Percentiles rank a stretch among this genome's conserved stretches.
These are phyloP conservation scores for Silurus aristotelis DNA, from an alignment of 2,797 vertebrate species.

Conservation along the genomic window DNA sequence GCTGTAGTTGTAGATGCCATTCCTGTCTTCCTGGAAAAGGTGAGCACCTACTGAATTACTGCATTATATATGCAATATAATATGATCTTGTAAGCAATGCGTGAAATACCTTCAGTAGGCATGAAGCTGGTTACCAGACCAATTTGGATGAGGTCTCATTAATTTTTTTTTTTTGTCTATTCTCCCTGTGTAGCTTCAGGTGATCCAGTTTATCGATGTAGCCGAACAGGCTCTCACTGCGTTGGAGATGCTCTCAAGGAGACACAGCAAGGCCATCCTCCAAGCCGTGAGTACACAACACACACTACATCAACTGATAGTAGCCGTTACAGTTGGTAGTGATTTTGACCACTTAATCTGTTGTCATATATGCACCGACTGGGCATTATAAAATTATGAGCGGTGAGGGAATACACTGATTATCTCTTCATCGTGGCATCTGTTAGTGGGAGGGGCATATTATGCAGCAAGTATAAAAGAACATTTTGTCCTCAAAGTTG, in stretches of 20 bases:
- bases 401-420: no score
- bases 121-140: background rate
- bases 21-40: conserved; percentile 99
- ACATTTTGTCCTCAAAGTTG: no score
- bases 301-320: background rate
- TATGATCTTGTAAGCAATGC: background rate
- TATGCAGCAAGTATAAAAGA: no score
- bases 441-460: no score
- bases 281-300: conserved; percentile 86
- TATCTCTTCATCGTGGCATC: no score
- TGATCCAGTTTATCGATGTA: conserved; percentile 99
- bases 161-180: background rate
- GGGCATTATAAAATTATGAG: no score
- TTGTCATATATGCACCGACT: no score
- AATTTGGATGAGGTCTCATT: background rate
- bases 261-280: conserved; percentile 99
- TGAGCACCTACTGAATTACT: conserved; percentile 58
- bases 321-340: background rate
- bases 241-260: conserved; percentile 96
- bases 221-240: conserved; percentile 98
- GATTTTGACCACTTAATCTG: no score
- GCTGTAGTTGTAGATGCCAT: conserved; percentile 99
- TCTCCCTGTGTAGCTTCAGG: conserved; percentile 83
- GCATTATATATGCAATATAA: background rate
- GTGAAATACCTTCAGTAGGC: background rate